A percentile compares a stretch with the other conserved stretches of the same genome.
Evolutionary conservation across 2,797 vertebrate genomes (phyloP).

Genomic region (Anisognathus igniventris): DNA sequence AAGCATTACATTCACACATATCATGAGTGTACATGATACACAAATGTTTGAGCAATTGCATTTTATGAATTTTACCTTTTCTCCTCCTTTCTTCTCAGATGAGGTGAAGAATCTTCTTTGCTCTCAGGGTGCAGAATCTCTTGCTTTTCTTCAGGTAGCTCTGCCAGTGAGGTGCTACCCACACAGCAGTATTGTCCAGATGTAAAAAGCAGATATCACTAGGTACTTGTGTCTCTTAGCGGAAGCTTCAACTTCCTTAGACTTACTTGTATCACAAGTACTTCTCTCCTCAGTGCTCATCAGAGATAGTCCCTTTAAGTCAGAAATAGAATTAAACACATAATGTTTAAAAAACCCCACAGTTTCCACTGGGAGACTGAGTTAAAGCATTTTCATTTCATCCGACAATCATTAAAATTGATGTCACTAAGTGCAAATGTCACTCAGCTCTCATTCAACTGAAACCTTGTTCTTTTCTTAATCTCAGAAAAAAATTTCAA

Average conservation of each 20-base stretch:
- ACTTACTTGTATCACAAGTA: not conserved
- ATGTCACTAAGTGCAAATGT: not conserved
- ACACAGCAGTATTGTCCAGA: not conserved
- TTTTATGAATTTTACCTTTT: constrained; percentile 40
- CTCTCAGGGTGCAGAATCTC: not conserved
- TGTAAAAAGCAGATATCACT: not conserved
- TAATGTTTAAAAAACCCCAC: not conserved
- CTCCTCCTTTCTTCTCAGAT: not conserved
- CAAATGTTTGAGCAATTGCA: not conserved
- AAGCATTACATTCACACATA: not conserved
- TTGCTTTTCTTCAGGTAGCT: constrained; percentile 16
- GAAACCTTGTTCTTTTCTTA: not conserved
- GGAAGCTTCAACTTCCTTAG: constrained; percentile 46
- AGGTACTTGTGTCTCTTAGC: not conserved
- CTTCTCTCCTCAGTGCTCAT: not conserved
- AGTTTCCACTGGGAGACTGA: not conserved
- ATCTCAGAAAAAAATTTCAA: not conserved
- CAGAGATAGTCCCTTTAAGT: not conserved
- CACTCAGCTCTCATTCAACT: not conserved
- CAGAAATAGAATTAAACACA: not conserved
- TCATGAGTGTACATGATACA: not conserved
- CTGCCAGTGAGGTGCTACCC: not conserved
- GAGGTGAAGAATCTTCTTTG: not conserved
- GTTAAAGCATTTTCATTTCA: not conserved
- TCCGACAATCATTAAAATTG: not conserved